A percentile compares a stretch with the other conserved stretches of the same genome.
These are phyloP conservation scores for Lacerta agilis DNA, from an alignment of 2,797 vertebrate genomes.

Conservation along the genomic window DNA sequence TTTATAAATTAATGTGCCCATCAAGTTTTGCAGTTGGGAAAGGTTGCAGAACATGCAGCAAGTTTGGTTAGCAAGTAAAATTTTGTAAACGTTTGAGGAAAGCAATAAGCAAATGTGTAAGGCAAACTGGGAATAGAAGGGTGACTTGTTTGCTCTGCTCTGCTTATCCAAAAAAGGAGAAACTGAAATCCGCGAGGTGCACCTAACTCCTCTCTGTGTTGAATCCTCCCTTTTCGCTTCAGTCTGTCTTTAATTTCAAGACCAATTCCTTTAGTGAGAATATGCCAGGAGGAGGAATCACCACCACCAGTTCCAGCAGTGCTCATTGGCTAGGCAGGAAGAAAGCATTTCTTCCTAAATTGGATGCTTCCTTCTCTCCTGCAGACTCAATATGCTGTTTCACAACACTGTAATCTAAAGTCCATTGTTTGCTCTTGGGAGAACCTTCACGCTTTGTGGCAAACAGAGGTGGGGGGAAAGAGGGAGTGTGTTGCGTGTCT, in stretches of 20 bases:
- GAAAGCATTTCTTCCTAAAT: constrained; percentile 66
- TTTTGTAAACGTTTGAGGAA: neutral
- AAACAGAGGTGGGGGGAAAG: neutral
- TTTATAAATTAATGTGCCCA: neutral
- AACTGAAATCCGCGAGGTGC: neutral
- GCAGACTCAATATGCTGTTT: constrained; percentile 63
- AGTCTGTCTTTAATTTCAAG: constrained; percentile 48
- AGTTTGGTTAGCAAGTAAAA: neutral
- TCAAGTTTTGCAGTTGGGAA: neutral
- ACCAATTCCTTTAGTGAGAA: constrained; percentile 19
- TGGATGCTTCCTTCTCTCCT: constrained; percentile 68
- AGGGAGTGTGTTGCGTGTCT: neutral
- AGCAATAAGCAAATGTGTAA: neutral
- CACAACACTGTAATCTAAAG: constrained; percentile 62
- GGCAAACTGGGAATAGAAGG: neutral
- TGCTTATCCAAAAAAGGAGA: constrained; percentile 1
- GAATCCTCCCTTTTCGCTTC: constrained; percentile 45
- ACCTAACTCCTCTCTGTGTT: constrained; percentile 23
- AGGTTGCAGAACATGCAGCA: neutral
- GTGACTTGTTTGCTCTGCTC: neutral
- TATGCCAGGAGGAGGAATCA: constrained; percentile 60
- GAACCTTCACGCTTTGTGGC: constrained; percentile 58
- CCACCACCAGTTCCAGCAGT: constrained; percentile 8
- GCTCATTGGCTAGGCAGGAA: constrained; percentile 61
- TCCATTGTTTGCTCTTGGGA: constrained; percentile 57